phyloP scores from a whole-genome alignment of 2,797 vertebrate species.

The Sebastes vulpes region DNA sequence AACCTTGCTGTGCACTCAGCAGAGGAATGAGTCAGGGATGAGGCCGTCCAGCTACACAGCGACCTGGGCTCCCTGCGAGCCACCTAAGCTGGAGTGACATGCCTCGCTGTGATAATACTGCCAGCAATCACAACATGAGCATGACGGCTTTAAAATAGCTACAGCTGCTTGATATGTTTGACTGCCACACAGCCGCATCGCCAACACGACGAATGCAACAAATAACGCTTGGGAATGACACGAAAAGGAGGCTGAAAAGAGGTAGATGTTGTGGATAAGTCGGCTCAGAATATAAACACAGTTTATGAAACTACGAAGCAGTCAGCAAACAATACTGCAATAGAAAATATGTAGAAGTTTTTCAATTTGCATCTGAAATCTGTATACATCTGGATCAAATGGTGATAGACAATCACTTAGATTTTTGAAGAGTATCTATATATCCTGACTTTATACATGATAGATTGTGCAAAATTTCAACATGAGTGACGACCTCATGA shows the following conservation, averaged over 20 bases:
- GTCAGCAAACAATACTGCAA: not conserved
- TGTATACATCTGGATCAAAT: not conserved
- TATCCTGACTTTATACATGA: not conserved
- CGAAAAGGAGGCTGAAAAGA: not conserved
- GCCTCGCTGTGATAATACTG: conserved; percentile 30
- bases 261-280: not conserved
- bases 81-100: conserved; percentile 36
- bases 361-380: not conserved
- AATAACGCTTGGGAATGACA: not conserved
- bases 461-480: not conserved
- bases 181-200: not conserved
- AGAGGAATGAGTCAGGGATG: conserved; percentile 32
- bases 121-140: conserved; percentile 34
- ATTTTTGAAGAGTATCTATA: not conserved
- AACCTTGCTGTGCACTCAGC: conserved; percentile 45
- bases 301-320: not conserved
- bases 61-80: conserved; percentile 29
- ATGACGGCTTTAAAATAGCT: conserved; percentile 16
- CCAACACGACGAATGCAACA: not conserved
- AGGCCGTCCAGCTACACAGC: conserved; percentile 13
- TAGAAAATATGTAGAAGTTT: not conserved
- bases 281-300: not conserved
- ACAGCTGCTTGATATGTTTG: conserved; percentile 17
- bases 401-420: not conserved
- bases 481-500: not conserved